Evolutionary conservation across 2,797 vertebrate species (phyloP).

Genomic region (Peromyscus eremicus): DNA sequence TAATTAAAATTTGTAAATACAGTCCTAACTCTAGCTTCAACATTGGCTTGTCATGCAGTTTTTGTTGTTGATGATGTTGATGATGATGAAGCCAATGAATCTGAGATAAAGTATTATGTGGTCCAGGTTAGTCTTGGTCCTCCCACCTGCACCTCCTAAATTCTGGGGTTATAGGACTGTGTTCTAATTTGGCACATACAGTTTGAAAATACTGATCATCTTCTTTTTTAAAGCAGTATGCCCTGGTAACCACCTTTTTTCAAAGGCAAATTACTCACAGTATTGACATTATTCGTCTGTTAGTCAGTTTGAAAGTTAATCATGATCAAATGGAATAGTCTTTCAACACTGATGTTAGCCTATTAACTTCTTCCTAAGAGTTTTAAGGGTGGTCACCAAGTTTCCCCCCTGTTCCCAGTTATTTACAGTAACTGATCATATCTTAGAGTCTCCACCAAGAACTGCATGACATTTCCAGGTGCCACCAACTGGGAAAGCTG

Average conservation of each 20-base stretch:
- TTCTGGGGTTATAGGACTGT: neutral
- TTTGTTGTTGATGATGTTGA: neutral
- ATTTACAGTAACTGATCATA: slow-evolving; percentile 46
- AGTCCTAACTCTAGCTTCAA: neutral
- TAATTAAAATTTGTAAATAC: slow-evolving; percentile 21
- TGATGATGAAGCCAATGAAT: neutral
- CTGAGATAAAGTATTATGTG: neutral
- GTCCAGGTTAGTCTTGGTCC: neutral
- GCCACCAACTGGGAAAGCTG: neutral
- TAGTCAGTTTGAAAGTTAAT: slow-evolving; percentile 45
- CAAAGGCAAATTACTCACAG: slow-evolving; percentile 29
- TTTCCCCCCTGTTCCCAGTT: slow-evolving; percentile 45
- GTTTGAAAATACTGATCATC: neutral
- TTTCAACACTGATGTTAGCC: slow-evolving; percentile 33
- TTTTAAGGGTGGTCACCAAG: neutral
- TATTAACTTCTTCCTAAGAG: slow-evolving; percentile 57
- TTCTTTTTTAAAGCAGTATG: slow-evolving; percentile 46
- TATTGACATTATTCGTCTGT: neutral
- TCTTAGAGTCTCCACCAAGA: slow-evolving; percentile 47
- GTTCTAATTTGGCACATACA: neutral
- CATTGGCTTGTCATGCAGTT: neutral
- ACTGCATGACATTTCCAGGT: slow-evolving; percentile 16
- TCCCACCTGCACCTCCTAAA: neutral
- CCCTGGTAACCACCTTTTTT: slow-evolving; percentile 23
- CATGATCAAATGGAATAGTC: slow-evolving; percentile 34